Conservation (phyloP, 2,113 vertebrate species). For the Ariopsis seemanni region DNA sequence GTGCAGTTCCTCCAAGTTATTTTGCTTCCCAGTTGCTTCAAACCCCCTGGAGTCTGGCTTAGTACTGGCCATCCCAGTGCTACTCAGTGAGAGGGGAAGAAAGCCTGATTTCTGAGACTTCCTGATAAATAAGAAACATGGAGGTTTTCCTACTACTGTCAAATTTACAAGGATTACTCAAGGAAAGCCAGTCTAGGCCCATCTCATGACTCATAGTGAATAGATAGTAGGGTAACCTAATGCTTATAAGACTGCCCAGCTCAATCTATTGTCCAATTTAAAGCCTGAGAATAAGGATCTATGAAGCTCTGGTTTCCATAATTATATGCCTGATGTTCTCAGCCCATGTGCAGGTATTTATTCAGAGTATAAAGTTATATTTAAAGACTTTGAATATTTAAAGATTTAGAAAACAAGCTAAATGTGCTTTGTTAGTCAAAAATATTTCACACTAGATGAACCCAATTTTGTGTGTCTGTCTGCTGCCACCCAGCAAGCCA, state of each 20-base stretch:
- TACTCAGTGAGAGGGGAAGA: constrained; percentile 17
- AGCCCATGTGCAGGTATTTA: background rate
- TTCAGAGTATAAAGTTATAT: background rate
- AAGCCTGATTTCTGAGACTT: constrained; percentile 26
- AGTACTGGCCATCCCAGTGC: constrained; percentile 37
- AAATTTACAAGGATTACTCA: constrained; percentile 41
- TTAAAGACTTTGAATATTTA: background rate
- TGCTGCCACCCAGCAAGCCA: too few relatives aligned
- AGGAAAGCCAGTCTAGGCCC: constrained; percentile 26
- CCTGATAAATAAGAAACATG: constrained; percentile 22
- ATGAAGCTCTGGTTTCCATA: constrained; percentile 22
- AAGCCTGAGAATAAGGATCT: background rate
- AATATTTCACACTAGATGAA: background rate
- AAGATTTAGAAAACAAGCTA: background rate
- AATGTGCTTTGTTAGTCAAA: background rate
- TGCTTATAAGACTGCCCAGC: constrained; percentile 16
- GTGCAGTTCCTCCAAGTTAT: constrained; percentile 27
- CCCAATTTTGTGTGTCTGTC: background rate
- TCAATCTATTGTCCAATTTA: background rate
- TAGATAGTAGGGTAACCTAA: constrained; percentile 27
- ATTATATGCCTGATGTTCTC: background rate
- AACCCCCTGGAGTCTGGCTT: constrained; percentile 22
- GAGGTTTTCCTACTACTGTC: constrained; percentile 33
- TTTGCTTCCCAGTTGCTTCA: constrained; percentile 27
- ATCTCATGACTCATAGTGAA: constrained; percentile 21